Evolutionary conservation across 2,113 vertebrate species (phyloP).

Genomic region (Galemys pyrenaicus): DNA sequence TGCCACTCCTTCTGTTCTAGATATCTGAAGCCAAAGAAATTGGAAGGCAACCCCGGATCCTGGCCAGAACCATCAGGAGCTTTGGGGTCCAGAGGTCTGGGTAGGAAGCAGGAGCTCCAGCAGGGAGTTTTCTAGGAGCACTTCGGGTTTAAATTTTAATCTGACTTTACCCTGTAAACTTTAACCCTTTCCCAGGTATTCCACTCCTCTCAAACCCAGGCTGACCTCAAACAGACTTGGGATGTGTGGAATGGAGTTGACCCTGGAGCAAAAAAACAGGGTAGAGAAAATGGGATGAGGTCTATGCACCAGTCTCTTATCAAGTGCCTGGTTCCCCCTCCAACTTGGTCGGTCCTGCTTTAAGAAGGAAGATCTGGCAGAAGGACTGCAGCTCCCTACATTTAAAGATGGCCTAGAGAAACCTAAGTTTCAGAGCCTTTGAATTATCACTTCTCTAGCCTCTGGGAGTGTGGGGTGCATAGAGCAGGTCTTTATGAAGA

Average conservation of each 20-base stretch:
- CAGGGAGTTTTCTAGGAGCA: neutral
- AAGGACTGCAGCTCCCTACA: accelerated
- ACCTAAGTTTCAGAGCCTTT: neutral
- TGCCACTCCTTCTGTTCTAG: neutral
- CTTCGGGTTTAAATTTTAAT: neutral
- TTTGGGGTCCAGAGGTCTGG: neutral
- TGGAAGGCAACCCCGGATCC: neutral
- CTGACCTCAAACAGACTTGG: neutral
- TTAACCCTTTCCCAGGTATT: neutral
- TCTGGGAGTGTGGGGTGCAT: neutral
- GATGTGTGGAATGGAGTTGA: accelerated
- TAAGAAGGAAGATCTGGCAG: accelerated
- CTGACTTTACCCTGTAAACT: neutral
- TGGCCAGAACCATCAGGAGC: accelerated
- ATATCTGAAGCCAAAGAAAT: neutral
- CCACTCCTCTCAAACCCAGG: neutral
- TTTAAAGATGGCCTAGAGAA: neutral
- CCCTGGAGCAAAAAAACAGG: neutral
- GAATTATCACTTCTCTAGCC: neutral
- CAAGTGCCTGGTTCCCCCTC: accelerated
- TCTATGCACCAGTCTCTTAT: accelerated
- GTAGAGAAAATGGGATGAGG: neutral
- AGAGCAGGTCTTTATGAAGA: neutral
- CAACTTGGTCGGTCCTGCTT: accelerated
- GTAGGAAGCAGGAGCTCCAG: neutral